A percentile compares a stretch with the other conserved stretches of the same genome.
phyloP scores from a whole-genome alignment of 2,797 vertebrate genomes.

The Phrynocephalus guinanensis region DNA sequence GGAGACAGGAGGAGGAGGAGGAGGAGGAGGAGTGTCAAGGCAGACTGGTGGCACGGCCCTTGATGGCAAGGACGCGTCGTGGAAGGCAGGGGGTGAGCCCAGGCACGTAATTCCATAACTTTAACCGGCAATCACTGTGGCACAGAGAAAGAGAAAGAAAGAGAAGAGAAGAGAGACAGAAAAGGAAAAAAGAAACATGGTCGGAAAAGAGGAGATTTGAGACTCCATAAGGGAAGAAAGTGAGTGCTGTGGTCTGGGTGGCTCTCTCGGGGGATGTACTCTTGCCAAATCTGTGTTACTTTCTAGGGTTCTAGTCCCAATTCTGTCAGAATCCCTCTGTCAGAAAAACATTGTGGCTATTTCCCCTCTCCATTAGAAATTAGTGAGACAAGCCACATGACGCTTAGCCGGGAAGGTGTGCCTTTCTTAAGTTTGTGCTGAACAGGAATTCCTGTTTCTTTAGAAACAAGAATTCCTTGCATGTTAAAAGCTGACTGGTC shows the following conservation, averaged over 20 bases:
- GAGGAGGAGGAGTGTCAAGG: slow-evolving; percentile 84
- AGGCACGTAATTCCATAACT: slow-evolving; percentile 98
- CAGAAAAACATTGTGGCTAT: neutral
- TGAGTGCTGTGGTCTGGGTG: neutral
- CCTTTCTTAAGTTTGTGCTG: no score
- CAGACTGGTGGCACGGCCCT: slow-evolving; percentile 97
- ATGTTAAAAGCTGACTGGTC: no score
- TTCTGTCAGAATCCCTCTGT: neutral
- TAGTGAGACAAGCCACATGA: neutral
- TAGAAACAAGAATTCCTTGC: no score
- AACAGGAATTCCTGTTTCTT: no score
- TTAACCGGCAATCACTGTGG: slow-evolving; percentile 97
- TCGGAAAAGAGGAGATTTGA: slow-evolving; percentile 70
- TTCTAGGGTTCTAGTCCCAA: neutral
- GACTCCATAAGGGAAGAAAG: slow-evolving; percentile 54
- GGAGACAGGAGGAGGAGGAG: slow-evolving; percentile 67
- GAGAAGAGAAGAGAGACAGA: slow-evolving; percentile 53
- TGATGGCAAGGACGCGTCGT: slow-evolving; percentile 97
- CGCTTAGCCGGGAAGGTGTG: neutral
- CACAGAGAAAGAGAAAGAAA: slow-evolving; percentile 68
- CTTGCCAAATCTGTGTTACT: neutral
- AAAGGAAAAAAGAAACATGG: slow-evolving; percentile 67
- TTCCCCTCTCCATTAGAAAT: neutral
- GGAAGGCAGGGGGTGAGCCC: slow-evolving; percentile 98
- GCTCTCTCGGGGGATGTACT: neutral